Base-by-base conservation (phyloP, 2,113 vertebrate species). In the Pandion haliaetus region DNA sequence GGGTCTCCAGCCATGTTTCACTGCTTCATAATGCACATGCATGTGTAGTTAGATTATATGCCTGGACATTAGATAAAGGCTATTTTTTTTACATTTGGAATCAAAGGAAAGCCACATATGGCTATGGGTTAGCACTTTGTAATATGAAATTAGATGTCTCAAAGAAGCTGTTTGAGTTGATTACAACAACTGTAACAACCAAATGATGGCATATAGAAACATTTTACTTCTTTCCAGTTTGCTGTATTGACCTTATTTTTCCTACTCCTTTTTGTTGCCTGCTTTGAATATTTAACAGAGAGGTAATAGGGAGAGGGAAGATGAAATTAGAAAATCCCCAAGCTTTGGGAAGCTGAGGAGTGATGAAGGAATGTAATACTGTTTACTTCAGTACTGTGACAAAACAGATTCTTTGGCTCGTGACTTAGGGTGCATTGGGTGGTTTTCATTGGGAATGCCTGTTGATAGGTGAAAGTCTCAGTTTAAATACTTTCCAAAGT, bases 31-130 rank as follows among this genome's bases (percentile, higher is more conserved):
- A 91, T 86, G 90, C 88, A 97, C 93, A 96, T 95, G 95, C 29
- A 25, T 52, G 8, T 87, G 66, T 76, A 54, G 81, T 91, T 94
- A 66, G 69, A 73, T 86, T 77, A 81, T 93, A 17, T 23, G 54
- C 66, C 80, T 85, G 86, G 87, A 62, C 84, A 77, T 83, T 44
- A 97, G 96, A 91, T 93, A 94, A 97, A 96, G 54, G 49, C 58
- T 86, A 21, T 78, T 82, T 82, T 42, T 42, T 82, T 86, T 85
- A 74, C 10, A 2, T 81, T 94, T 71, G 90, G 81, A 97, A 96
- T 96, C 86, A 93, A 91, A 93, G 72, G 65, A n/a, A 95, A 95
- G 71, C 91, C 84, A 93, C 92, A 92, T 91, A 74, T 34, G 62
- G 54, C 88, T 77, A 72, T 63, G 72, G 83, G 89, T 88, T 93